Percentiles rank a stretch among this genome's conserved stretches.
Evolutionary conservation across 53 echinoderm and acorn worm species (phyloP).

Genomic region (Echinometra lucunter): DNA sequence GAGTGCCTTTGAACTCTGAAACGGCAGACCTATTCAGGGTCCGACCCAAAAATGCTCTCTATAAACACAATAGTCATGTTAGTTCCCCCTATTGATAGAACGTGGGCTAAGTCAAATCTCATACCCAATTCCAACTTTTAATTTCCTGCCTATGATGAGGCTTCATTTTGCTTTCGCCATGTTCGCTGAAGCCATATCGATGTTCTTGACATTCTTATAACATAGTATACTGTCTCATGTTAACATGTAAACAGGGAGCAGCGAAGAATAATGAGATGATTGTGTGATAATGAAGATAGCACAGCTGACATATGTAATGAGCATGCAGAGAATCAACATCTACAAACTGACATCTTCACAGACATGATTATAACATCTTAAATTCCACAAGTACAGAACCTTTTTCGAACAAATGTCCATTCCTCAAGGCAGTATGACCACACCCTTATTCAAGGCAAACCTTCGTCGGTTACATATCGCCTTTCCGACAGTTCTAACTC

Average conservation of each 20-base stretch:
- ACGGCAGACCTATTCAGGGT: background rate
- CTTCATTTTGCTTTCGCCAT: slow-evolving; percentile 2
- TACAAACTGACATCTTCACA: too few relatives aligned
- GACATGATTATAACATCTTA: too few relatives aligned
- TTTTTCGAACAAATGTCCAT: too few relatives aligned
- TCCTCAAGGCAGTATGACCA: too few relatives aligned
- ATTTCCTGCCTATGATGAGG: slow-evolving; percentile 17
- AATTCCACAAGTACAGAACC: too few relatives aligned
- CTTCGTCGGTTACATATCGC: too few relatives aligned
- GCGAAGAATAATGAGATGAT: background rate
- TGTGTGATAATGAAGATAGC: background rate
- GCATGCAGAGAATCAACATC: too few relatives aligned
- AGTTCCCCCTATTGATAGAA: background rate
- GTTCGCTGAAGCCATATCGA: background rate
- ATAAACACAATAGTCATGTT: background rate
- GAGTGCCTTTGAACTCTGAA: background rate
- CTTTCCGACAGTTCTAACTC: too few relatives aligned
- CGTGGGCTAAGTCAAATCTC: background rate
- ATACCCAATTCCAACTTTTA: background rate
- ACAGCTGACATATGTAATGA: too few relatives aligned
- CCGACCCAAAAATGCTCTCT: background rate
- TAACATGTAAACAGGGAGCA: background rate
- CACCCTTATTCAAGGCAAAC: too few relatives aligned
- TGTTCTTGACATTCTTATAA: background rate
- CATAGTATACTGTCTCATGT: background rate